Base-by-base conservation (phyloP, 2,113 vertebrate species). In the Brevimyrus niger region DNA sequence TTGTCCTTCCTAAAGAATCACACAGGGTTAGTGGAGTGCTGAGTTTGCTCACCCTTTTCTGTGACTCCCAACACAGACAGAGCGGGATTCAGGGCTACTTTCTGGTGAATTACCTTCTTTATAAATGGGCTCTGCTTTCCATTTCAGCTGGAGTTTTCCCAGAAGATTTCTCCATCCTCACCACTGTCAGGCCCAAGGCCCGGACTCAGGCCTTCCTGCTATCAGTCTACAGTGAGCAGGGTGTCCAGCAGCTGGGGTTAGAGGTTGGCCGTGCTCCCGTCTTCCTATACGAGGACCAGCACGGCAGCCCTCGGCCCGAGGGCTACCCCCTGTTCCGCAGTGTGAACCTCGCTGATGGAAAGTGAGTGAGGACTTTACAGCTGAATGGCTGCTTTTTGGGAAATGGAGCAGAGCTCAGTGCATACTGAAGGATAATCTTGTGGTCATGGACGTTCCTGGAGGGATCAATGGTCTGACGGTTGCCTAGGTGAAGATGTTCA, bases 131-230 rank as follows among this genome's bases (percentile, higher is more conserved):
- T 61, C 55, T 89, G 1, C 89, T 15, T 88, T 27, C 9, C 55
- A 23, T 46, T 55, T 17, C 92, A 99, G 98, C 93, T 94, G 97
- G 96, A 92, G 93, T 92, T 92, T 99, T 99, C 92, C 98, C 98
- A 48, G 97, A 97, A 95, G 98, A 99, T 93, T 99, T 99, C 96
- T 99, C 98, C 93, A 96, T 99, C 96, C 93, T 99, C 94, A 96
- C 97, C 93, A 99, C 98, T 90, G 92, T 99, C 90, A 98, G 97
- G 92, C 97, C 98, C 90, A 97, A 98, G 92, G 96, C 97, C 61
- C 97, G 97, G 90, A 95, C 97, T 88, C 98, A 99, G 94, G 96
- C 98, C 90, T 99, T 99, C 92, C 96, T 99, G 91, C 93, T 99
- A 91, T 99, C 98, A 86, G 91, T 99, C 90, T 99, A 99, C 94